Percentiles rank a stretch among this genome's conserved stretches.
Conservation (phyloP, 2,113 vertebrate genomes). For the Hyperopisus bebe region DNA sequence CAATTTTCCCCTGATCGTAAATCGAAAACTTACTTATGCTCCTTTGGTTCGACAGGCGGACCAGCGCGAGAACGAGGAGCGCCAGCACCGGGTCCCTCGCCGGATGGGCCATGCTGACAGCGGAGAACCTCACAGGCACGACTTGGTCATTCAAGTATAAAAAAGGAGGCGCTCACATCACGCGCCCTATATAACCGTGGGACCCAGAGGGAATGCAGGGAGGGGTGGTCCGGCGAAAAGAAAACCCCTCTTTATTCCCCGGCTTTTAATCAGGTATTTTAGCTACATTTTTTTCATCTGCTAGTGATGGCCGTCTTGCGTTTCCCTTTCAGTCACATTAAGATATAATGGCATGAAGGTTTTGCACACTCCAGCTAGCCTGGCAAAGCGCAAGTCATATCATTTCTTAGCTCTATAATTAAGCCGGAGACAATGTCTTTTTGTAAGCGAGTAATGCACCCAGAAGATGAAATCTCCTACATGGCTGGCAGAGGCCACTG, state of each 20-base stretch:
- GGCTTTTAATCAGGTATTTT: slow-evolving; percentile 33
- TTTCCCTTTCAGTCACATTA: slow-evolving; percentile 58
- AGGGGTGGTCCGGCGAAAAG: slow-evolving; percentile 35
- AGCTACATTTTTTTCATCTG: slow-evolving; percentile 53
- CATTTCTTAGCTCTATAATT: slow-evolving; percentile 44
- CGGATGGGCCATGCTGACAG: slow-evolving; percentile 50
- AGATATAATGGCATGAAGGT: slow-evolving; percentile 39
- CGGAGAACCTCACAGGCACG: slow-evolving; percentile 32
- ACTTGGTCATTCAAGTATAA: slow-evolving; percentile 25
- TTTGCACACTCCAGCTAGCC: slow-evolving; percentile 41
- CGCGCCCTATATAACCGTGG: slow-evolving; percentile 40
- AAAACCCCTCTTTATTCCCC: slow-evolving; percentile 53
- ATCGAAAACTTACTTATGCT: slow-evolving; percentile 47
- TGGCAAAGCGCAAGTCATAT: slow-evolving; percentile 36
- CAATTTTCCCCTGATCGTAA: not conserved
- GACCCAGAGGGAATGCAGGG: slow-evolving; percentile 16
- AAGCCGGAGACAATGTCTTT: slow-evolving; percentile 43
- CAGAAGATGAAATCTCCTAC: slow-evolving; percentile 48
- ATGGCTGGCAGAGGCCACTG: slow-evolving; percentile 45
- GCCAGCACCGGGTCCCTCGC: slow-evolving; percentile 41
- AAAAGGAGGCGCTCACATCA: slow-evolving; percentile 29
- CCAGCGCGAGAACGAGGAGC: slow-evolving; percentile 48
- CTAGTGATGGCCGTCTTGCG: slow-evolving; percentile 50
- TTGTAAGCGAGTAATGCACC: slow-evolving; percentile 39
- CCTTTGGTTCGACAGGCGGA: slow-evolving; percentile 42